phyloP scores from a whole-genome alignment of 1,140 invertebrate genomes.

The Drosophila nigromelanica region DNA sequence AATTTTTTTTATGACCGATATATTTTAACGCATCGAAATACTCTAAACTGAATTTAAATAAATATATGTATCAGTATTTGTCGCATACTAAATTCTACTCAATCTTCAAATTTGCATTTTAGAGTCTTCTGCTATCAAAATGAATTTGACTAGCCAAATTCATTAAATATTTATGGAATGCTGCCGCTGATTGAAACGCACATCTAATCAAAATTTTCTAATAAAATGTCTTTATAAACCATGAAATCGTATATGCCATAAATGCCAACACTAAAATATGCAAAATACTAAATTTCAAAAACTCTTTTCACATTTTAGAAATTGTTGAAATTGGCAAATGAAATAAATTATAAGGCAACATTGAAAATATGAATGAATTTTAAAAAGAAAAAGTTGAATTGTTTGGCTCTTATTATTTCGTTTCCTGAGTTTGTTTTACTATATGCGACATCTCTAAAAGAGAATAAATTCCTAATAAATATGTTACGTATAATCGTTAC shows the following conservation, averaged over 20 bases:
- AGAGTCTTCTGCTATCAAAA: not conserved
- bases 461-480: no score
- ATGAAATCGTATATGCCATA: not conserved
- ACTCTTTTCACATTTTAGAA: constrained; percentile 22
- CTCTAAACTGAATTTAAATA: constrained; percentile 1
- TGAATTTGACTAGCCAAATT: not conserved
- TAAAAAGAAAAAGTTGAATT: no score
- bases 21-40: not conserved
- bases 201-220: not conserved
- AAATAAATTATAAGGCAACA: constrained; percentile 1
- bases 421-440: no score
- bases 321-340: constrained; percentile 15
- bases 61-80: constrained; percentile 6
- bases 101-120: not conserved
- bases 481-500: no score
- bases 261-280: not conserved
- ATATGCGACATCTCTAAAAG: no score
- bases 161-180: not conserved
- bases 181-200: not conserved
- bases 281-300: constrained; percentile 1
- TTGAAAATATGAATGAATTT: no score
- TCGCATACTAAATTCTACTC: no score
- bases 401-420: no score
- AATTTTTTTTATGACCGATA: no score
- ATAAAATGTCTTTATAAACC: not conserved